Base-by-base conservation (phyloP, 2,113 vertebrate species). In the Raja brachyura region DNA sequence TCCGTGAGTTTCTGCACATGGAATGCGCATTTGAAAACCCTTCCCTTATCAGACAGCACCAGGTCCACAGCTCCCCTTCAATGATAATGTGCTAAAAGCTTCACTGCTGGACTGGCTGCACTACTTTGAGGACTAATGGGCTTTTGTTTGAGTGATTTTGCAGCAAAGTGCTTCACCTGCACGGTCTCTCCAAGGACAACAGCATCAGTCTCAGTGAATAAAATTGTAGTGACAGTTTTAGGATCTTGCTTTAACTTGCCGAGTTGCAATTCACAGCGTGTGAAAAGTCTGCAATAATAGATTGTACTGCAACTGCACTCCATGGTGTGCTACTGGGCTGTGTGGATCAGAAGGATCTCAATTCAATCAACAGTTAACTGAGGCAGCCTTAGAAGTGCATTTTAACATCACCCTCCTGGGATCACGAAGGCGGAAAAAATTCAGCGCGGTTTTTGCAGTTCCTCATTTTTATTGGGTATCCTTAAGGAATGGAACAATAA, bases 101-200 rank as follows among this genome's bases (percentile, higher is more conserved):
- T 5, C n/a, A 31, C 11, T n/a, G 18, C 39, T n/a, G 31, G 16
- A 63, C 59, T 88, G 28, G 83, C 56, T n/a, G 56, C 56, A 86
- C 14, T n/a, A 86, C 83, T 86, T 85, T 63, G 59, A n/a, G 56
- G 28, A 86, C 56, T 86, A 88, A 88, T 88, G 83, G 83, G 59
- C 83, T 88, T 88, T 88, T 31, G 39, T 92, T 92, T 68, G 86
- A 83, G 48, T 68, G 61, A 90, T 90, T 90, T 8, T 66, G 31
- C 9, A 33, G n/a, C 33, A 31, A 90, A 66, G 1, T 90, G n/a
- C 1, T 90, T 92, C 68, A 92, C 39, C 18, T 92, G 90, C 31
- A 22, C 28, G n/a, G 63, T 54, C 66, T 92, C 31, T 92, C 90
- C 90, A 92, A 73, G 68, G 90, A 92, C 68, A 92, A 25, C 22